Evolutionary conservation across 2,888 invertebrate genomes (phyloP), one percentile per base, ranked within the genome.

Genomic region (Acleris literana): DNA sequence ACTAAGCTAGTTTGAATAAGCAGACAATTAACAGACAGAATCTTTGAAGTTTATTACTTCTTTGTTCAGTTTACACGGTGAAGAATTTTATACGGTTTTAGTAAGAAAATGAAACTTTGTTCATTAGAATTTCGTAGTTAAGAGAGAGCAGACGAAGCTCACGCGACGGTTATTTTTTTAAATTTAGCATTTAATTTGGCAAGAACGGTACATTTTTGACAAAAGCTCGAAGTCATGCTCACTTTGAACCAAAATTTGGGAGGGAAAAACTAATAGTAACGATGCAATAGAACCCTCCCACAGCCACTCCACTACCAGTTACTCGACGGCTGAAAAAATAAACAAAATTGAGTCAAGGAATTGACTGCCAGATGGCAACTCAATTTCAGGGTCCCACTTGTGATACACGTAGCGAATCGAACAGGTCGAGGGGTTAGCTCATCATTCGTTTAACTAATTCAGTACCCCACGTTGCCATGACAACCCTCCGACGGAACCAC

Each of bases 361-460:
- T n/a, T n/a, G n/a, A 46, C 18, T 48, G 17, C 20, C 43, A 57
- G 25, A 57, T 57, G 46, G 55, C 39, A 64, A 68, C 68, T 63
- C 58, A 52, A 68, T 66, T 66, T 62, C 57, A 62, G 61, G 57
- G 57, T 53, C 58, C 51, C 51, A 61, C 60, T 60, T 63, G 25
- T 25, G 53, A 58, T 60, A 63, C 59, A 70, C 70, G 70, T 65
- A 68, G 69, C 69, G 71, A 72, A 75, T 71, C 65, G 69, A 68
- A 67, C 68, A 56, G 58, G 62, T 65, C 72, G 75, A 76, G 79
- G 83, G 85, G 78, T 77, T 81, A 82, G 82, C 86, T 84, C 84
- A 86, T 86, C 84, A 86, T 85, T 84, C 85, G 84, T 81, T 81
- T 86, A 87, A 88, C 84, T 86, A 87, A 90, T 88, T 86, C 89